Evolutionary conservation across 2,888 invertebrate genomes (phyloP).

Genomic region (Petrophora chlorosata): DNA sequence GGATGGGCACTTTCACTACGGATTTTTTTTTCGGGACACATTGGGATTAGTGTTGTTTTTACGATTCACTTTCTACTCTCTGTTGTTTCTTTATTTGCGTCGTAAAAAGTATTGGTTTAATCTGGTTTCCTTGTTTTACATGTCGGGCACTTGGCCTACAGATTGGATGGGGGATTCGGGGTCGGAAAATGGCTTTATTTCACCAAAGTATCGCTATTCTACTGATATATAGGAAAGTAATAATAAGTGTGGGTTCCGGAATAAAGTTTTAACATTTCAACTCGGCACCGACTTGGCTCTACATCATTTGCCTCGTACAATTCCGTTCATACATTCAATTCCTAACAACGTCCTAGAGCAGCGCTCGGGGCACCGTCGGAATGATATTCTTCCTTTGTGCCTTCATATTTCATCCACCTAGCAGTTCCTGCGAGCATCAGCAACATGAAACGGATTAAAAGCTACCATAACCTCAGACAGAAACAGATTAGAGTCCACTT

Average conservation of each 20-base stretch:
- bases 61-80: conserved; percentile 71
- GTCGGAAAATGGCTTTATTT: conserved; percentile 2
- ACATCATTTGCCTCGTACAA: conserved; percentile 40
- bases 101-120: conserved; percentile 56
- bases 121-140: conserved; percentile 44
- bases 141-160: conserved; percentile 24
- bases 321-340: conserved; percentile 54
- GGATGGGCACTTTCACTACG: conserved; percentile 65
- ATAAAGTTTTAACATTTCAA: too few relatives aligned
- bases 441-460: conserved; percentile 46
- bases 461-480: conserved; percentile 47
- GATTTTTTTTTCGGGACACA: conserved; percentile 64
- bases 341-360: conserved; percentile 50
- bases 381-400: conserved; percentile 72
- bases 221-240: background rate
- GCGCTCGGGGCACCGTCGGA: conserved; percentile 61
- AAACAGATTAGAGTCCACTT: conserved; percentile 52
- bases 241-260: too few relatives aligned
- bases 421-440: conserved; percentile 54
- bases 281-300: background rate
- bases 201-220: background rate
- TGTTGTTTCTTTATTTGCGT: conserved; percentile 65
- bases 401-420: conserved; percentile 71
- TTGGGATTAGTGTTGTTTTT: conserved; percentile 77
- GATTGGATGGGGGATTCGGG: conserved; percentile 27